Percentiles rank a stretch among this genome's conserved stretches.
Evolutionary conservation across 2,888 invertebrate species (phyloP).

Genomic region (Mycogona germanica): DNA sequence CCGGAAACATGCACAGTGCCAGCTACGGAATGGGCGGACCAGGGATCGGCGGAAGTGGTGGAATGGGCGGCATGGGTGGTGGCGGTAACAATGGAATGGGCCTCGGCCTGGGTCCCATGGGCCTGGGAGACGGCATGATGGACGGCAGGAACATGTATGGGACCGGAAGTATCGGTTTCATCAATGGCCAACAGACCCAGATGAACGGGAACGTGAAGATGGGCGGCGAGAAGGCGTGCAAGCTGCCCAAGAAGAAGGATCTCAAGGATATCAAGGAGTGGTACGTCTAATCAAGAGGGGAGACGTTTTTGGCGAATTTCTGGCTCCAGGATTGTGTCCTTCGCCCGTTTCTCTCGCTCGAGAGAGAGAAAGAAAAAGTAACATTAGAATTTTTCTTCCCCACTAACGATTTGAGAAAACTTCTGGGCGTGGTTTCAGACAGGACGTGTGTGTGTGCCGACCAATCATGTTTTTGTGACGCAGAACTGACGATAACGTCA

Average conservation of each 20-base stretch:
- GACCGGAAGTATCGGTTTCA: conserved; percentile 23
- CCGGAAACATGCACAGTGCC: conserved; percentile 9
- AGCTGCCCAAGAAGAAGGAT: conserved; percentile 29
- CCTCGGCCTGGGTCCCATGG: conserved; percentile 36
- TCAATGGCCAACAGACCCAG: conserved; percentile 34
- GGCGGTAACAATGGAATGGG: conserved; percentile 40
- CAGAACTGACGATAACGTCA: no score
- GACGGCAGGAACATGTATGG: conserved; percentile 21
- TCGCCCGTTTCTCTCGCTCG: no score
- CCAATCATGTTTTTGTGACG: no score
- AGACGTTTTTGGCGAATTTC: neutral
- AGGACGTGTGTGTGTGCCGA: no score
- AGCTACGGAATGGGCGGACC: conserved; percentile 15
- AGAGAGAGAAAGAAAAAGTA: no score
- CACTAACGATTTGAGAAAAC: no score
- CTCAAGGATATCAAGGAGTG: conserved; percentile 88
- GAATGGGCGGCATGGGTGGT: conserved; percentile 36
- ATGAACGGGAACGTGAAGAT: conserved; percentile 40
- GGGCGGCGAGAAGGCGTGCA: conserved; percentile 47
- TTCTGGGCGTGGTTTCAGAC: no score
- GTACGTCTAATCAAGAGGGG: conserved; percentile 59
- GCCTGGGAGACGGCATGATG: conserved; percentile 15
- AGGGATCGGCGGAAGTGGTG: conserved; percentile 18
- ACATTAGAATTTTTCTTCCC: no score
- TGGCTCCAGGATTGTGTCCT: no score